phyloP scores from a whole-genome alignment of 1,140 invertebrate genomes.

The Drosophila lini region DNA sequence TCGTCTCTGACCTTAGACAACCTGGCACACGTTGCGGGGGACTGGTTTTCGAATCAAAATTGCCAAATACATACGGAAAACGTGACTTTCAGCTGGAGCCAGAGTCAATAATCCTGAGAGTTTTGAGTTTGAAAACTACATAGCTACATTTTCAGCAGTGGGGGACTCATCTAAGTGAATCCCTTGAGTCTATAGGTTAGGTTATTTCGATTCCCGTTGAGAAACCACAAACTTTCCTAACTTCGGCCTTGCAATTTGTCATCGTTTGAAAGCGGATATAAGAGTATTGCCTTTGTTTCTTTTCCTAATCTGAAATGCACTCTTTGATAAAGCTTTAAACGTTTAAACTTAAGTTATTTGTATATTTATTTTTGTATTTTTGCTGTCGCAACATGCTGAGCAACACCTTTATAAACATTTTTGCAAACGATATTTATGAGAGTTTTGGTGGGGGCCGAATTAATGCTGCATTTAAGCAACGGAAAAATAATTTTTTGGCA shows the following conservation, averaged over 20 bases:
- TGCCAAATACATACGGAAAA: constrained; percentile 75
- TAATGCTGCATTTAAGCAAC: constrained; percentile 79
- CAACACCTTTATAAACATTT: constrained; percentile 72
- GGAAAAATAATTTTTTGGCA: constrained; percentile 70
- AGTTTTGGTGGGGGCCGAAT: constrained; percentile 52
- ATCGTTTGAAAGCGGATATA: constrained; percentile 47
- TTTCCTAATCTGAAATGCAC: constrained; percentile 64
- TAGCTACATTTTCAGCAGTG: neutral
- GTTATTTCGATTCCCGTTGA: constrained; percentile 52
- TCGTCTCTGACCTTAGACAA: constrained; percentile 72
- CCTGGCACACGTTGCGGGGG: constrained; percentile 73
- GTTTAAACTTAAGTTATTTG: constrained; percentile 1
- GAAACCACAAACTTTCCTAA: constrained; percentile 65
- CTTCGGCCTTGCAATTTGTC: constrained; percentile 41
- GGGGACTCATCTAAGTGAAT: neutral
- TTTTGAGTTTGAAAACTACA: constrained; percentile 15
- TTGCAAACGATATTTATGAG: constrained; percentile 61
- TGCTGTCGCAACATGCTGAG: constrained; percentile 62
- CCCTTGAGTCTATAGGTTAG: constrained; percentile 24
- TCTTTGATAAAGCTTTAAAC: constrained; percentile 18
- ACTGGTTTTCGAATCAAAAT: constrained; percentile 45
- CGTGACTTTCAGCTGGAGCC: constrained; percentile 50
- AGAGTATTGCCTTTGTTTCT: constrained; percentile 48
- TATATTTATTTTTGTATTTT: constrained; percentile 19
- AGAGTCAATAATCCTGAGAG: constrained; percentile 10